A percentile compares a stretch with the other conserved stretches of the same genome.
Conservation (phyloP, 2,113 vertebrate species). For the Rhinopithecus roxellana region DNA sequence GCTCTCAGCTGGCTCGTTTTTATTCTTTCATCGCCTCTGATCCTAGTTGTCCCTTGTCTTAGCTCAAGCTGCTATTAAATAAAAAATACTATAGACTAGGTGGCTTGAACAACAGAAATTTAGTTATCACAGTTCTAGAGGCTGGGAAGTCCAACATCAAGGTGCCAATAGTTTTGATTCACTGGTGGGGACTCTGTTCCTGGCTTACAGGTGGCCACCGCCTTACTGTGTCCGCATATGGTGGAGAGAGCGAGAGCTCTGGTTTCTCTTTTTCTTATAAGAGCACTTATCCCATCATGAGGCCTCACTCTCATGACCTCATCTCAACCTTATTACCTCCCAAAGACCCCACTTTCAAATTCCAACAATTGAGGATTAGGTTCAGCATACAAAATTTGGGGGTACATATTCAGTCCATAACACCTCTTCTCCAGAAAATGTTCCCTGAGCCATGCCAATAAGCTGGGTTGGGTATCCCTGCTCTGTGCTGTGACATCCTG, state of each 20-base stretch:
- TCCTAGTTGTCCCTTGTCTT: too few species aligned
- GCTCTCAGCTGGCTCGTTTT: not conserved
- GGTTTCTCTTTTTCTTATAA: not conserved
- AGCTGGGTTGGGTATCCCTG: not conserved
- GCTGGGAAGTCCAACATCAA: not conserved
- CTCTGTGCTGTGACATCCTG: fast-evolving
- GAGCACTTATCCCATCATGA: not conserved
- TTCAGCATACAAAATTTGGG: not conserved
- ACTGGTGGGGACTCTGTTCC: not conserved
- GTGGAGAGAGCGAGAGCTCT: not conserved
- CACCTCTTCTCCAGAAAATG: not conserved
- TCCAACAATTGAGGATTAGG: too few species aligned
- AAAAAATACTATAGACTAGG: not conserved
- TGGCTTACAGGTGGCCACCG: not conserved
- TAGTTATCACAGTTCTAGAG: not conserved
- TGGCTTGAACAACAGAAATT: not conserved
- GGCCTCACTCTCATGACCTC: not conserved
- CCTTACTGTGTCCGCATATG: not conserved
- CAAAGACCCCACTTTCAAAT: not conserved
- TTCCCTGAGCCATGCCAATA: not conserved
- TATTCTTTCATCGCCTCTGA: not conserved
- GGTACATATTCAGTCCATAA: not conserved
- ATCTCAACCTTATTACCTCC: too few species aligned
- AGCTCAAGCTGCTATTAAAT: not conserved
- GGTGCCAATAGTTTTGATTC: not conserved